Conservation (phyloP, 2,888 invertebrate genomes). For the Allacma fusca region DNA sequence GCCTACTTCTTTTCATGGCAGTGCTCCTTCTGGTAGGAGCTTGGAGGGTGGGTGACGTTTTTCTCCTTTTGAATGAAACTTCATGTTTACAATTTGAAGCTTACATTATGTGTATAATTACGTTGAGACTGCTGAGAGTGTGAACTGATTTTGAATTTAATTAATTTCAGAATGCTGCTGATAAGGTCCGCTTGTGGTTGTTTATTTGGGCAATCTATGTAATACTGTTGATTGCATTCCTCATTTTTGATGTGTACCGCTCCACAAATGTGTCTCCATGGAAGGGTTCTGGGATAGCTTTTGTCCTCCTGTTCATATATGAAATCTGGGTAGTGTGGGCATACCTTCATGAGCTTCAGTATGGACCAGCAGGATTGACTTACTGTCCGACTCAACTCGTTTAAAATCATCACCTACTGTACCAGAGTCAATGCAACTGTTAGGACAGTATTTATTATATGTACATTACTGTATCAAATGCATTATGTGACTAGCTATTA, state of each 20-base stretch:
- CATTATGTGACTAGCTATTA: too few species aligned
- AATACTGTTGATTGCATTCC: slow-evolving; percentile 47
- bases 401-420: slow-evolving; percentile 25
- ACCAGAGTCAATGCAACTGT: too few species aligned
- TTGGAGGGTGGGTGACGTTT: slow-evolving; percentile 46
- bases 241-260: slow-evolving; percentile 48
- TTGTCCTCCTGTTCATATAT: slow-evolving; percentile 19
- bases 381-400: slow-evolving; percentile 50
- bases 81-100: too few species aligned
- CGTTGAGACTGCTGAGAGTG: too few species aligned
- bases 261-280: slow-evolving; percentile 18
- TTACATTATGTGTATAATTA: too few species aligned
- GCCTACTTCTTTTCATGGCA: slow-evolving; percentile 47
- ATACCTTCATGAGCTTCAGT: slow-evolving; percentile 54
- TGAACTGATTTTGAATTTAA: slow-evolving; percentile 3
- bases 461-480: too few species aligned
- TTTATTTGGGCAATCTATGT: slow-evolving; percentile 52
- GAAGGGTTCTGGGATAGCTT: slow-evolving; percentile 28
- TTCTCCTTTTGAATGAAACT: too few species aligned
- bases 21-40: slow-evolving; percentile 54
- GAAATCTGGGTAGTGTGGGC: slow-evolving; percentile 58
- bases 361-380: slow-evolving; percentile 52
- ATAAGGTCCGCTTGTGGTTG: slow-evolving; percentile 56
- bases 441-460: too few species aligned
- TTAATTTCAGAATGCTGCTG: slow-evolving; percentile 51